Percentiles rank a stretch among this genome's conserved stretches.
Conservation (phyloP, 64 coral and sea anemone species). For the Dendronephthya gigantea region DNA sequence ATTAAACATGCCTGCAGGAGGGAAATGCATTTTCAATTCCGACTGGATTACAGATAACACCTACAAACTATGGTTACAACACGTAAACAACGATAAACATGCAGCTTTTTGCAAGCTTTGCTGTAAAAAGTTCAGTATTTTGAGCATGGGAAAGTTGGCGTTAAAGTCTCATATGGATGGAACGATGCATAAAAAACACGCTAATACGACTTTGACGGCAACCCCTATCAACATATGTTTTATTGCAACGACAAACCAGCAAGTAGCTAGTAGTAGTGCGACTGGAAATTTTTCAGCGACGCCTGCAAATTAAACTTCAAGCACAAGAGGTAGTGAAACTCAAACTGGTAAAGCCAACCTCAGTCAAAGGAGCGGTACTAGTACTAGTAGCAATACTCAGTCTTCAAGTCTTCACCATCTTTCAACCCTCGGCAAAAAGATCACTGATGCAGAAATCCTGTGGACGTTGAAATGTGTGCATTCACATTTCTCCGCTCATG, state of each 20-base stretch:
- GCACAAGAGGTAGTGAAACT: background rate
- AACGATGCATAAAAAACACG: background rate
- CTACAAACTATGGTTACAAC: conserved; percentile 29
- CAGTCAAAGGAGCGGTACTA: background rate
- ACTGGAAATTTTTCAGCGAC: background rate
- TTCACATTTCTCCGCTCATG: background rate
- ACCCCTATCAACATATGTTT: background rate
- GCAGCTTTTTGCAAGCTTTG: conserved; percentile 38
- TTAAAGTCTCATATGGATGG: conserved; percentile 34
- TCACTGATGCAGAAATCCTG: background rate
- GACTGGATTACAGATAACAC: conserved; percentile 27
- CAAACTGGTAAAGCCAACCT: background rate
- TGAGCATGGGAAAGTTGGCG: conserved; percentile 30
- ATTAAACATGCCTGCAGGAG: conserved; percentile 23
- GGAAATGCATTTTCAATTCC: conserved; percentile 32
- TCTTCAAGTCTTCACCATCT: background rate
- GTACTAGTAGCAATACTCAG: background rate
- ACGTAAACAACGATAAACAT: conserved; percentile 22
- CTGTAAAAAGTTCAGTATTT: conserved; percentile 25
- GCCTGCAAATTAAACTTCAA: background rate
- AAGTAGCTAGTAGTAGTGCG: background rate
- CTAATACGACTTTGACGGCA: background rate
- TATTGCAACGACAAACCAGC: background rate
- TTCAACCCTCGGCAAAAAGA: background rate
- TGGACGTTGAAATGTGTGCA: background rate